Evolutionary conservation across 92 coral and sea anemone species (phyloP), one percentile per base, ranked within the genome.

Genomic region (Paragorgia papillata): DNA sequence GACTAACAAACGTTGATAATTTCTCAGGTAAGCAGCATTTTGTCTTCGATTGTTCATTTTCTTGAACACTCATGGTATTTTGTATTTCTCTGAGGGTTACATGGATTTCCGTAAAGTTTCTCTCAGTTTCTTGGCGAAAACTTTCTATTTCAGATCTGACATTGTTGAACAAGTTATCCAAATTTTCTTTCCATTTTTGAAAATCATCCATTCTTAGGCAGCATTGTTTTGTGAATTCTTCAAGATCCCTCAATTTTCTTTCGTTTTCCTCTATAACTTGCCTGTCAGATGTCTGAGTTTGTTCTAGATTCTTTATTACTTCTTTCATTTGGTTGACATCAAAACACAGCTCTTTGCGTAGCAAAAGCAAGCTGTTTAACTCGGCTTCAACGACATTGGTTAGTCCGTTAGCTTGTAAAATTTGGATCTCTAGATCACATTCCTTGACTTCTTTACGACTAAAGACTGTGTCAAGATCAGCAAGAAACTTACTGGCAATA

Each of bases 21-120:
- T 40, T 65, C 26, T 40, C 54, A 6, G 73, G 73, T 35, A 65
- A 19, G 53, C 73, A 65, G 73, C 50, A 28, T 65, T 65, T 65
- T 34, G 19, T 6, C 26, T 51, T 22, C 15, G 63, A 27, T 24
- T 22, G 31, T 21, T 44, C 58, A 51, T 6, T 51, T 51, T 51
- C 26, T 3, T 17, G n/a, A 51, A 22, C 58, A 51, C 17, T 51
- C 26, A 3, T n/a, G n/a, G n/a, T n/a, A n/a, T n/a, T 17, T 8
- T 4, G 43, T 10, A 10, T 4, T 37, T 37, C 43, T 4, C 43
- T 37, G 43, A 37, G 4, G 43, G 4, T 10, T 37, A 10, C 6
- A 37, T 4, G 43, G 43, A 37, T 37, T 37, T 37, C 10, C 10
- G 4, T 10, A 10, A 37, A 4, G 6, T 37, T 10, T 37, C 43